Conservation (phyloP, 92 coral and sea anemone species). For the Montipora capitata region DNA sequence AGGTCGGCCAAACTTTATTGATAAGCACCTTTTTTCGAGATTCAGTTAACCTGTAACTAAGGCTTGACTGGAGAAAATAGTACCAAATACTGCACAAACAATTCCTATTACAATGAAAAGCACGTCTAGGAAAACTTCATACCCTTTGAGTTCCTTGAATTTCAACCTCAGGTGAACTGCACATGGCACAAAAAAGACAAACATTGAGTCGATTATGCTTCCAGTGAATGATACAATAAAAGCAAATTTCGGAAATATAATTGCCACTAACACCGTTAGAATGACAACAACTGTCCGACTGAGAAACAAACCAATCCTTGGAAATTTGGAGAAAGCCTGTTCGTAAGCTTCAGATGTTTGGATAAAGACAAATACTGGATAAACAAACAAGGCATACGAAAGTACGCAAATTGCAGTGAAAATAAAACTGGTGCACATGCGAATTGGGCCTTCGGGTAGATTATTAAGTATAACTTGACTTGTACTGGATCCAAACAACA, state of each 20-base stretch:
- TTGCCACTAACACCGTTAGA: background rate
- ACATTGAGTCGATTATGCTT: background rate
- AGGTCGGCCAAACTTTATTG: too few relatives aligned
- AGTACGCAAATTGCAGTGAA: background rate
- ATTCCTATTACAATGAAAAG: background rate
- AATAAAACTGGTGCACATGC: background rate
- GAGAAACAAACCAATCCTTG: background rate
- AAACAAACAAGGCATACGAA: constrained; percentile 2
- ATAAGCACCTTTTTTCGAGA: background rate
- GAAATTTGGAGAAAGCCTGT: background rate
- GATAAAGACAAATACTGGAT: background rate
- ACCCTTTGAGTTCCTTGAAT: background rate
- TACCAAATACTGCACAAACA: background rate
- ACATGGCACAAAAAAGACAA: background rate
- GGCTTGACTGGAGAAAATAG: background rate
- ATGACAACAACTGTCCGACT: background rate
- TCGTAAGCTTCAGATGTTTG: too few relatives aligned
- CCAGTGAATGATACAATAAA: background rate
- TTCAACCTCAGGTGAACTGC: background rate
- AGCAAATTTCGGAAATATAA: background rate
- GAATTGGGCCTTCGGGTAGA: constrained; percentile 41
- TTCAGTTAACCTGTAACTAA: background rate
- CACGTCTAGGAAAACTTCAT: background rate
- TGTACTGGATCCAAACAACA: constrained; percentile 47
- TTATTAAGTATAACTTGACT: constrained; percentile 51